A percentile compares a stretch with the other conserved stretches of the same genome.
phyloP scores from a whole-genome alignment of 2,113 vertebrate genomes.

The Heterotilapia buettikoferi region DNA sequence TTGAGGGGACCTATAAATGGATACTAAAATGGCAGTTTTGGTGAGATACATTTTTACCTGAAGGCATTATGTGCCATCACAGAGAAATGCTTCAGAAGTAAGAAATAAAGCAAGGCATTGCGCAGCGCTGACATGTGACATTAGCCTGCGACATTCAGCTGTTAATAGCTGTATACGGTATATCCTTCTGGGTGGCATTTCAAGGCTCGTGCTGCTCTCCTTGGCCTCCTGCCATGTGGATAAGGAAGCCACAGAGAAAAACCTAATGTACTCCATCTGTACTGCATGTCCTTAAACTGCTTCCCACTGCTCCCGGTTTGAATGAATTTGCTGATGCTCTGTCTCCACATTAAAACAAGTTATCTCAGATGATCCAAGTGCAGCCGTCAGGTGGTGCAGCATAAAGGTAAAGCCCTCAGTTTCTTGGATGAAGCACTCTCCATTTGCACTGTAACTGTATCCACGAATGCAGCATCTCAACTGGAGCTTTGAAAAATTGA shows the following conservation, averaged over 20 bases:
- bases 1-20: background rate
- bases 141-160: background rate
- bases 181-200: slow-evolving; percentile 20
- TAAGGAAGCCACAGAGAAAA: slow-evolving; percentile 23
- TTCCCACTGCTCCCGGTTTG: background rate
- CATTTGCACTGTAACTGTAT: background rate
- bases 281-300: slow-evolving; percentile 8
- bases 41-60: background rate
- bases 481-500: background rate
- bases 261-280: slow-evolving; percentile 16
- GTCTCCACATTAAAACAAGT: background rate
- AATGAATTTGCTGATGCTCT: background rate
- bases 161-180: background rate
- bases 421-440: background rate
- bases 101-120: background rate
- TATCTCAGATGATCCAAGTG: background rate
- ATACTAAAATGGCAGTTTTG: background rate
- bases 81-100: background rate
- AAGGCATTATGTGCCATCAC: background rate
- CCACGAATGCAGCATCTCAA: background rate
- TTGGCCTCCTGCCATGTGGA: slow-evolving; percentile 34
- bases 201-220: background rate
- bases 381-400: background rate
- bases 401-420: background rate
- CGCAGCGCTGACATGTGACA: background rate